Conservation (phyloP, 2,888 invertebrate species). For the Rhaphigaster nebulosa region DNA sequence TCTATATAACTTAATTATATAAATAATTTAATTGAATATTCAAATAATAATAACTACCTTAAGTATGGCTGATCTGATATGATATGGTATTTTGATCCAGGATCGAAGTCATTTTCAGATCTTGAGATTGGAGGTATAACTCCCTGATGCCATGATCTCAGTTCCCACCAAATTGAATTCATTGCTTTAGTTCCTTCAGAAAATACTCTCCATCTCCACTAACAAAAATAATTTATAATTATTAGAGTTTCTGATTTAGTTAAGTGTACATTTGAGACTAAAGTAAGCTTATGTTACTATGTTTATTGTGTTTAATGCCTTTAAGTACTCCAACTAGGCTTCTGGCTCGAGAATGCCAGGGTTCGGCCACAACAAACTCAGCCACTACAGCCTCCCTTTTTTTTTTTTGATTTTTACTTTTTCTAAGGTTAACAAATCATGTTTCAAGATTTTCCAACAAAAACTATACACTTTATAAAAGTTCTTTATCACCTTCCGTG, state of each 20-base stretch:
- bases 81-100: slow-evolving; percentile 86
- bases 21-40: slow-evolving; percentile 26
- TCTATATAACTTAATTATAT: neutral
- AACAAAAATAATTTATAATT: neutral
- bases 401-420: too few relatives aligned
- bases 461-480: too few relatives aligned
- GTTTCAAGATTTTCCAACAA: too few relatives aligned
- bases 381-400: too few relatives aligned
- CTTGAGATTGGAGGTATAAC: slow-evolving; percentile 80
- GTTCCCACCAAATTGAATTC: slow-evolving; percentile 84
- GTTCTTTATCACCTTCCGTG: too few relatives aligned
- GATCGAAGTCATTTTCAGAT: slow-evolving; percentile 83
- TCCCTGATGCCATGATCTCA: slow-evolving; percentile 80
- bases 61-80: slow-evolving; percentile 77
- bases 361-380: too few relatives aligned
- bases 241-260: neutral
- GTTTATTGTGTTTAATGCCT: too few relatives aligned
- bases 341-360: too few relatives aligned
- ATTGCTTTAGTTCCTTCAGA: slow-evolving; percentile 80
- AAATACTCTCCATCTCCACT: slow-evolving; percentile 87
- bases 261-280: neutral
- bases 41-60: slow-evolving; percentile 68
- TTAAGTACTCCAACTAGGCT: too few relatives aligned
- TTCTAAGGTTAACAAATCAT: too few relatives aligned
- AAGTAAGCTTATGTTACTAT: neutral